Evolutionary conservation across 2,113 vertebrate genomes (phyloP).

Genomic region (Dasypus novemcinctus): DNA sequence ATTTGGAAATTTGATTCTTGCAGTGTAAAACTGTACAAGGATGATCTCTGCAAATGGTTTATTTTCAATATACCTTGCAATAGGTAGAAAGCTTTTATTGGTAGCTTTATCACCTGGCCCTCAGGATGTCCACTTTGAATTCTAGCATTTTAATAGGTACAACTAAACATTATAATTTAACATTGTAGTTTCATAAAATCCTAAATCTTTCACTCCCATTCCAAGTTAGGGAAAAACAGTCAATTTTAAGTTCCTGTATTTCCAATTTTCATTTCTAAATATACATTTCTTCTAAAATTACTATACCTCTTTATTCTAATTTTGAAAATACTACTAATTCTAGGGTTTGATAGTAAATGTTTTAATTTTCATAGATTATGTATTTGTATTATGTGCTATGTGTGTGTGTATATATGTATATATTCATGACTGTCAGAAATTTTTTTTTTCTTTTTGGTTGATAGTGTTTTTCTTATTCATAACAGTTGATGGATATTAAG

Average conservation of each 20-base stretch:
- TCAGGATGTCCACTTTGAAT: conserved; percentile 21
- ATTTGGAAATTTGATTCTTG: conserved; percentile 81
- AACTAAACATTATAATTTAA: neutral
- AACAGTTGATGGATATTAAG: neutral
- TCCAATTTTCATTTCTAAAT: conserved; percentile 42
- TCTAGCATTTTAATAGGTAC: neutral
- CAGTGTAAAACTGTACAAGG: conserved; percentile 67
- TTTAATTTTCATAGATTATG: neutral
- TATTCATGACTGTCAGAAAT: neutral
- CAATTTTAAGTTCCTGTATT: conserved; percentile 1
- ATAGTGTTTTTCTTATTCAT: neutral
- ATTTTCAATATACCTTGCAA: conserved; percentile 56
- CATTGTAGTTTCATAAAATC: neutral
- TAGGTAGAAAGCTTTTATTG: neutral
- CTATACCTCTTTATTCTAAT: neutral
- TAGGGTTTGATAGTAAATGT: conserved; percentile 14
- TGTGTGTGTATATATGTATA: neutral
- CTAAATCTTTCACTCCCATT: conserved; percentile 13
- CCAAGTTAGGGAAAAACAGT: neutral
- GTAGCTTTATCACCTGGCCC: neutral
- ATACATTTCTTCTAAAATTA: neutral
- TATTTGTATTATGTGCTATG: neutral
- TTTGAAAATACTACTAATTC: neutral
- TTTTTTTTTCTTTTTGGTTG: conserved; percentile 2
- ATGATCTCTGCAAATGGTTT: conserved; percentile 69